Evolutionary conservation across 2,797 vertebrate species (phyloP).

Genomic region (Taenioides sp.): DNA sequence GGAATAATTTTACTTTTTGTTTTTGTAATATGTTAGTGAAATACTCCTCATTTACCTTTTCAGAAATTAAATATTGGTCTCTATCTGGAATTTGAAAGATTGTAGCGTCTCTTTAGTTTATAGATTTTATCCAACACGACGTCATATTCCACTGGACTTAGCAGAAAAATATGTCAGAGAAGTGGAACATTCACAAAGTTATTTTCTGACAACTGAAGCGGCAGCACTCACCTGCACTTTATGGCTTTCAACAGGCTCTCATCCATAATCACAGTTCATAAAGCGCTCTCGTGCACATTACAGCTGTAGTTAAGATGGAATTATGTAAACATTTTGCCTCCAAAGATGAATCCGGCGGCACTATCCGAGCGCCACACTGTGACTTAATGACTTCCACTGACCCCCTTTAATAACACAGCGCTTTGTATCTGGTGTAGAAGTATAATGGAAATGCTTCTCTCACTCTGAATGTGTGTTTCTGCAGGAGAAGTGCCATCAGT

Average conservation of each 20-base stretch:
- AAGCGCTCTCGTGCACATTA: conserved; percentile 28
- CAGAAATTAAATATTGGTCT: neutral
- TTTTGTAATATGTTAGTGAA: neutral
- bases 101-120: neutral
- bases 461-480: conserved; percentile 14
- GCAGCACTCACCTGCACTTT: conserved; percentile 33
- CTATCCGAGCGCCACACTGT: conserved; percentile 29
- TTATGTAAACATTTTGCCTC: conserved; percentile 52
- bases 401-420: conserved; percentile 23
- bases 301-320: conserved; percentile 40
- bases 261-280: conserved; percentile 38
- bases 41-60: neutral
- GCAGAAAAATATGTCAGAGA: neutral
- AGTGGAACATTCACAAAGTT: conserved; percentile 4
- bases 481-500: conserved; percentile 98
- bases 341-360: conserved; percentile 39
- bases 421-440: conserved; percentile 2
- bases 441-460: conserved; percentile 8
- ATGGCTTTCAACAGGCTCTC: conserved; percentile 40
- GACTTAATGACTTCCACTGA: conserved; percentile 28
- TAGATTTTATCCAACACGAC: neutral
- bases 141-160: neutral
- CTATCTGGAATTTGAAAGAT: neutral
- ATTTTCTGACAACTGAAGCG: conserved; percentile 28
- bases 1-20: no score